Evolutionary conservation across 92 coral and sea anemone species (phyloP).

Genomic region (Umimayanthus chanpuru): DNA sequence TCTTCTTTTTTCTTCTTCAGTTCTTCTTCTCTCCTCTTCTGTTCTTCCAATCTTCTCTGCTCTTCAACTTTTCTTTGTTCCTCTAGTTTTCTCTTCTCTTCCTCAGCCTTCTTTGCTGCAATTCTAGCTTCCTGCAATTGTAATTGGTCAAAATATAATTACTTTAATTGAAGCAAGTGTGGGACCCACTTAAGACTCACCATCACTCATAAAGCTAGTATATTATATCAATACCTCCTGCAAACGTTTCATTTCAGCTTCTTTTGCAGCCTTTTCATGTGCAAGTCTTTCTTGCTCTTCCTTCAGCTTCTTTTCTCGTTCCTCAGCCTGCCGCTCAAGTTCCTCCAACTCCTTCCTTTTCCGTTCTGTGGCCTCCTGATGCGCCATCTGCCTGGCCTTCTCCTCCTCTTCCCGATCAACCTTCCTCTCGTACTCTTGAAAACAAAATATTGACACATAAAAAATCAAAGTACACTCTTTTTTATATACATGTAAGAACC

Average conservation of each 20-base stretch:
- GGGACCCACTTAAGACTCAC: background rate
- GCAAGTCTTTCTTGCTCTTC: constrained; percentile 87
- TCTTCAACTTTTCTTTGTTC: constrained; percentile 66
- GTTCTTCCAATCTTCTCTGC: constrained; percentile 52
- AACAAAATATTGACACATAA: background rate
- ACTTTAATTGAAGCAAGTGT: background rate
- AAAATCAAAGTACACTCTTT: background rate
- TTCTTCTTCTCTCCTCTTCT: constrained; percentile 60
- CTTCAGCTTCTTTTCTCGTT: constrained; percentile 48
- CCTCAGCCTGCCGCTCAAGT: constrained; percentile 65
- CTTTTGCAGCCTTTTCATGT: constrained; percentile 80
- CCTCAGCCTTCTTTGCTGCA: constrained; percentile 80
- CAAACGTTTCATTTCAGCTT: constrained; percentile 77
- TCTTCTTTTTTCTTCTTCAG: constrained; percentile 53
- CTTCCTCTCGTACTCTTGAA: constrained; percentile 62
- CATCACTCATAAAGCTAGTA: background rate
- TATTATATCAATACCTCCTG: constrained; percentile 53
- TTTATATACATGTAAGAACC: too few relatives aligned
- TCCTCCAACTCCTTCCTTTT: constrained; percentile 78
- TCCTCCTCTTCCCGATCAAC: constrained; percentile 87
- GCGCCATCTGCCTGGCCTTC: constrained; percentile 90
- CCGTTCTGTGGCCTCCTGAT: constrained; percentile 83
- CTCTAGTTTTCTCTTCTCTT: constrained; percentile 70
- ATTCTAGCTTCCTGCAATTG: constrained; percentile 74
- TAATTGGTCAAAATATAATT: background rate